Conservation (phyloP, 1,140 invertebrate species). For the Drosophila mayri region DNA sequence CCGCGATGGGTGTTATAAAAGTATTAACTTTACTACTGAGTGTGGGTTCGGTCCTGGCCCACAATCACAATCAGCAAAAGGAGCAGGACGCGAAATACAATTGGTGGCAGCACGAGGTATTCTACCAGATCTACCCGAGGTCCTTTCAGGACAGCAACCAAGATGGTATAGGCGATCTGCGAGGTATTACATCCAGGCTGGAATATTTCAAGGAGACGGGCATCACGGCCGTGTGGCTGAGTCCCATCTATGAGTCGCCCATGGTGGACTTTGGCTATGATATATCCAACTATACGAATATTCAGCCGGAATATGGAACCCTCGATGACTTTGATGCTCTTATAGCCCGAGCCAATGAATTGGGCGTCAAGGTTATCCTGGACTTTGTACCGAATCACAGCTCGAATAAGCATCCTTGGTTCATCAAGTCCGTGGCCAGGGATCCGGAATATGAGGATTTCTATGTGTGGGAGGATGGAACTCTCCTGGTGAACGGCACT, state of each 20-base stretch:
- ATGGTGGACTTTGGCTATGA: constrained; percentile 90
- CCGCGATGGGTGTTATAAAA: constrained; percentile 40
- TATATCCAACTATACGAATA: constrained; percentile 89
- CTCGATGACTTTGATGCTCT: constrained; percentile 90
- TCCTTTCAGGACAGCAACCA: constrained; percentile 71
- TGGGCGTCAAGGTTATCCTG: constrained; percentile 75
- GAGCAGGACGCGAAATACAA: constrained; percentile 35
- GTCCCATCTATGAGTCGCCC: constrained; percentile 89
- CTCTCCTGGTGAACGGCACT: constrained; percentile 39
- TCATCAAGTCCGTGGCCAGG: constrained; percentile 87
- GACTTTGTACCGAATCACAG: constrained; percentile 89
- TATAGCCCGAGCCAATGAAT: constrained; percentile 86
- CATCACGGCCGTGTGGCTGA: constrained; percentile 89
- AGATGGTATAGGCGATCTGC: constrained; percentile 67
- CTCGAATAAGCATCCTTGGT: constrained; percentile 90
- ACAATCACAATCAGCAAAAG: constrained; percentile 1
- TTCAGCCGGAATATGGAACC: constrained; percentile 90
- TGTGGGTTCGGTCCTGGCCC: constrained; percentile 13
- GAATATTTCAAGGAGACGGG: constrained; percentile 86
- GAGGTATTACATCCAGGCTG: constrained; percentile 85
- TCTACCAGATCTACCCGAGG: constrained; percentile 71
- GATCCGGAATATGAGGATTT: constrained; percentile 88
- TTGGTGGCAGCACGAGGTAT: constrained; percentile 74
- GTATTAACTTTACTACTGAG: constrained; percentile 17
- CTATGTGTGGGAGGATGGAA: constrained; percentile 89